Percentiles rank a stretch among this genome's conserved stretches.
Evolutionary conservation across 2,797 vertebrate species (phyloP).

Genomic region (Cynodonichthys magdalenae): DNA sequence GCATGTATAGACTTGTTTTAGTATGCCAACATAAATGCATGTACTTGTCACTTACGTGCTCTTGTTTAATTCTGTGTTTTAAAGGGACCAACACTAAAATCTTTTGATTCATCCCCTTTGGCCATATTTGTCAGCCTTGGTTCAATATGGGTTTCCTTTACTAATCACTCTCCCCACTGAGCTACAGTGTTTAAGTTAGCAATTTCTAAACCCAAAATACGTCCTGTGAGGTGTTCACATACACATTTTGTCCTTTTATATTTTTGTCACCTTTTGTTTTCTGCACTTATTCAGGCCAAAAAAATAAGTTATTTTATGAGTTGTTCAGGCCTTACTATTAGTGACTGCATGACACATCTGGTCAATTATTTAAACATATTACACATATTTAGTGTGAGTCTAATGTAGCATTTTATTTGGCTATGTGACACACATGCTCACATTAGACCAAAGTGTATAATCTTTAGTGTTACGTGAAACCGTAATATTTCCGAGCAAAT

Average conservation of each 20-base stretch:
- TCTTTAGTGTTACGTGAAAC: conserved; percentile 21
- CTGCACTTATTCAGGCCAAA: conserved; percentile 11
- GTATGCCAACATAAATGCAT: conserved; percentile 17
- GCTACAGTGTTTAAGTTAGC: conserved; percentile 41
- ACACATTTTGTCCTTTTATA: not conserved
- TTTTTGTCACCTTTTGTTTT: not conserved
- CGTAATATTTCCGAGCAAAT: conserved; percentile 17
- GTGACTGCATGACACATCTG: not conserved
- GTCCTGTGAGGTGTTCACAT: conserved; percentile 14
- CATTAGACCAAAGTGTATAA: conserved; percentile 4
- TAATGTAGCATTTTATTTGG: conserved; percentile 21
- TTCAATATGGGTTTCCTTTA: conserved; percentile 55
- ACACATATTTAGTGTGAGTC: conserved; percentile 3
- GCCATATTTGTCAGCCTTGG: conserved; percentile 54
- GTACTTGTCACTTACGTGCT: conserved; percentile 41
- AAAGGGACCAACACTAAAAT: conserved; percentile 37
- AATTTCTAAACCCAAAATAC: conserved; percentile 31
- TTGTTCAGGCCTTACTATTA: conserved; percentile 12
- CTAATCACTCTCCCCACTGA: conserved; percentile 44
- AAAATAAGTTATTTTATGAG: conserved; percentile 6
- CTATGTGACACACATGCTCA: conserved; percentile 7
- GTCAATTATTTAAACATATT: conserved; percentile 5
- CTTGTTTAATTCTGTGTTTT: conserved; percentile 57
- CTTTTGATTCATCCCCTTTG: conserved; percentile 43
- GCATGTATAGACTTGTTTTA: conserved; percentile 31